phyloP scores from a whole-genome alignment of 2,113 vertebrate species.

The Synchiropus splendidus region DNA sequence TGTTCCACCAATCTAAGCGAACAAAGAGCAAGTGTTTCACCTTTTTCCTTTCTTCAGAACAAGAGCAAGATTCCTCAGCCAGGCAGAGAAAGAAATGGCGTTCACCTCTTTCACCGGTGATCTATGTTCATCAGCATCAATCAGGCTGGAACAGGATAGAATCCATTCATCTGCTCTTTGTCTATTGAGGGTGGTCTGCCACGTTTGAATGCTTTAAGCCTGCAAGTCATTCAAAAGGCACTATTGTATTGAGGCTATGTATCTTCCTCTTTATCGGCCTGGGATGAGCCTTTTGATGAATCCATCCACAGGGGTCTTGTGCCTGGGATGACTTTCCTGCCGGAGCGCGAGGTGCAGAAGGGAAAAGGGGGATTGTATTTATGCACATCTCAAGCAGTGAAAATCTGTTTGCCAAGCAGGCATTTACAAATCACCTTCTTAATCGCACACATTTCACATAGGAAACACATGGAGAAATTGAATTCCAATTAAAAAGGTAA shows the following conservation, averaged over 20 bases:
- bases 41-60: no score
- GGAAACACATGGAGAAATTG: no score
- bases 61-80: slow-evolving; percentile 18
- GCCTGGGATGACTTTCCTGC: slow-evolving; percentile 36
- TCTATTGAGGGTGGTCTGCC: slow-evolving; percentile 59
- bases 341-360: slow-evolving; percentile 8
- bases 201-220: slow-evolving; percentile 55
- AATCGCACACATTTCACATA: no score
- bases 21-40: no score
- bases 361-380: slow-evolving; percentile 11
- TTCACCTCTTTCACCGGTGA: slow-evolving; percentile 53
- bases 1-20: no score
- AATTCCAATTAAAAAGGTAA: no score
- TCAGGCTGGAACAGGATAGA: slow-evolving; percentile 53
- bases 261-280: slow-evolving; percentile 61
- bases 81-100: slow-evolving; percentile 49
- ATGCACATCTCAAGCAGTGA: no score
- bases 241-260: slow-evolving; percentile 57
- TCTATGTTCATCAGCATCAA: slow-evolving; percentile 65
- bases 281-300: slow-evolving; percentile 62
- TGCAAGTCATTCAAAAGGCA: slow-evolving; percentile 44
- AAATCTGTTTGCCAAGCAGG: no score
- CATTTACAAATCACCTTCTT: no score
- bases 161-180: slow-evolving; percentile 61
- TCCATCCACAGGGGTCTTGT: slow-evolving; percentile 43